phyloP scores from a whole-genome alignment of 1,140 invertebrate species.

The Pseudomyrmex flavicornis region DNA sequence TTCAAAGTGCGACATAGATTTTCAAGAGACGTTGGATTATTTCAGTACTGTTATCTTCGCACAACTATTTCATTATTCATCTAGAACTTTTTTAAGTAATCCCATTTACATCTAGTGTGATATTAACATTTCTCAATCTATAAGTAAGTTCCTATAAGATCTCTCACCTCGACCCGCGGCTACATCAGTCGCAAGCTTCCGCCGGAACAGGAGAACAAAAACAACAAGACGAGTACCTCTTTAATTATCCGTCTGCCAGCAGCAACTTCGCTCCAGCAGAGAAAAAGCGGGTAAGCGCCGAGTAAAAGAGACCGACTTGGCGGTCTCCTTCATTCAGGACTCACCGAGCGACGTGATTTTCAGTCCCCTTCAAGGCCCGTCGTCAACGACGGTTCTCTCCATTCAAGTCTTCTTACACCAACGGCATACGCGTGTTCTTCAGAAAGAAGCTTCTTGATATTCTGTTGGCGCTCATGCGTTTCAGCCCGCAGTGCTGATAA shows the following conservation, averaged over 20 bases:
- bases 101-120: too few species aligned
- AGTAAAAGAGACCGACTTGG: slow-evolving; percentile 33
- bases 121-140: background rate
- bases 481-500: slow-evolving; percentile 67
- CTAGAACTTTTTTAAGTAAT: too few species aligned
- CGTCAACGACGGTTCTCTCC: slow-evolving; percentile 58
- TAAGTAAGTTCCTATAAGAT: background rate
- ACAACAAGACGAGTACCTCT: slow-evolving; percentile 59
- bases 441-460: slow-evolving; percentile 76
- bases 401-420: slow-evolving; percentile 76
- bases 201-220: slow-evolving; percentile 3
- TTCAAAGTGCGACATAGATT: too few species aligned
- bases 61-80: too few species aligned
- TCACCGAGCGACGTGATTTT: slow-evolving; percentile 25
- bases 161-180: background rate
- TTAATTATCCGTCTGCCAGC: slow-evolving; percentile 55
- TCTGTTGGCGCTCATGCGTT: slow-evolving; percentile 66
- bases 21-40: too few species aligned
- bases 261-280: background rate
- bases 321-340: slow-evolving; percentile 39
- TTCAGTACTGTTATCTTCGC: too few species aligned
- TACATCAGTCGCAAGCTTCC: slow-evolving; percentile 33
- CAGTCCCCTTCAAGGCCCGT: slow-evolving; percentile 27
- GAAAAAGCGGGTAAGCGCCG: slow-evolving; percentile 28
- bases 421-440: slow-evolving; percentile 51